Conservation (phyloP, 53 echinoderm and acorn worm genomes). For the Temnopleurus reevesii region DNA sequence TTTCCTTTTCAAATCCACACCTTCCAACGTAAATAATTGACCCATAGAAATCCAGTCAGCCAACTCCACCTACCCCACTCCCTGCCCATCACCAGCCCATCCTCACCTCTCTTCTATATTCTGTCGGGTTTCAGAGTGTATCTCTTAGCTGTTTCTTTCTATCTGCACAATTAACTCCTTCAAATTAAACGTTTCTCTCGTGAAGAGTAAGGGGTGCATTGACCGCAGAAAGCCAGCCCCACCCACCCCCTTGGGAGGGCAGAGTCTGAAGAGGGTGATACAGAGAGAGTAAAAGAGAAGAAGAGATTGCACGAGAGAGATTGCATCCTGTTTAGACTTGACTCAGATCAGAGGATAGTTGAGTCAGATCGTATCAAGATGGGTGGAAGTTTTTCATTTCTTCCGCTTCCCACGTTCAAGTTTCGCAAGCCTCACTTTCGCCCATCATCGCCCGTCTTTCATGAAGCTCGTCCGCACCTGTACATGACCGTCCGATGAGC, state of each 20-base stretch:
- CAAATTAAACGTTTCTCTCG: too few species aligned
- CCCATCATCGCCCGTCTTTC: neutral
- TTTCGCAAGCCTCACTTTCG: neutral
- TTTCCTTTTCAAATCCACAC: too few species aligned
- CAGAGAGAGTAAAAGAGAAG: neutral
- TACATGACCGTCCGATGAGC: neutral
- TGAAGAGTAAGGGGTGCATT: conserved; percentile 5
- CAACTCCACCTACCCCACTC: too few species aligned
- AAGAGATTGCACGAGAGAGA: neutral
- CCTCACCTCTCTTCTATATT: too few species aligned
- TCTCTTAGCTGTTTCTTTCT: too few species aligned
- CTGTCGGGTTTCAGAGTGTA: too few species aligned
- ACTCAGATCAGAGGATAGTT: conserved; percentile 29
- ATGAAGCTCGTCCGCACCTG: neutral
- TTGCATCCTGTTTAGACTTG: conserved; percentile 25
- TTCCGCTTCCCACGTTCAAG: conserved; percentile 10
- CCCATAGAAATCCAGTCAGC: too few species aligned
- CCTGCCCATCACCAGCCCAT: too few species aligned
- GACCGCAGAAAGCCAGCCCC: neutral
- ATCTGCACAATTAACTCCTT: too few species aligned
- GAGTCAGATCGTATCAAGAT: conserved; percentile 31
- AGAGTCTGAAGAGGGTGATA: neutral
- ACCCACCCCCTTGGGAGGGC: conserved; percentile 1
- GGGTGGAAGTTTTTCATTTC: conserved; percentile 35
- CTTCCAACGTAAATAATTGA: too few species aligned